Base-by-base conservation (phyloP, 2,113 vertebrate genomes). In the Caranx melampygus region DNA sequence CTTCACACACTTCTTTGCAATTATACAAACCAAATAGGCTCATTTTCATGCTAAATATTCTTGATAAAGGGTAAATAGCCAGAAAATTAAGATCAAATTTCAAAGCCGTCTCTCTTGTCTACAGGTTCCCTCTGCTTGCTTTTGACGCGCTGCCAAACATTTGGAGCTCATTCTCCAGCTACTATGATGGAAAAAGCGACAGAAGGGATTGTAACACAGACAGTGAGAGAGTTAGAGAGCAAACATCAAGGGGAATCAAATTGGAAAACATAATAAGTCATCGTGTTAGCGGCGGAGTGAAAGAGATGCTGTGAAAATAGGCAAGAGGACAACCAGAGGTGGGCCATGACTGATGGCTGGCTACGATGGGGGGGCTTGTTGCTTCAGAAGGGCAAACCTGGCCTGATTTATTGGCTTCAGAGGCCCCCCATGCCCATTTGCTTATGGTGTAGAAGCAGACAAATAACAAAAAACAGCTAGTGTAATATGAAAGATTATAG, bases 121-220 rank as follows among this genome's bases (percentile, higher is more conserved):
- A 12, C 11, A 70, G 61, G 66, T 84, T 78, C 31, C 9, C 64
- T 34, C 37, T 34, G 72, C 82, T 88, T 83, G 34, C 66, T 67
- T 45, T 75, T 79, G 88, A 90, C 34, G 42, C 21, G 57, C 52
- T 88, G 87, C 92, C 92, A 94, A 93, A 95, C 91, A 94, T 94
- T 94, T 94, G 84, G 91, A 93, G 93, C 91, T 93, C 90, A 94
- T 95, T 95, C 92, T 91, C 84, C 89, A 85, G 89, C 92, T 93
- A 86, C 93, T 81, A 70, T 89, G 91, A 88, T 84, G 92, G 92
- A 94, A 94, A 89, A 89, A 91, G 84, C 72, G 45, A 77, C 61
- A 82, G 87, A 75, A 78, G 81, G 91, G 72, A 91, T 92, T 88
- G 88, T 93, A 94, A 94, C 92, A 79, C 89, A 45, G 85, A 88